These are phyloP conservation scores for Rhinoderma darwinii DNA, from an alignment of 2,113 vertebrate species.

Conservation along the genomic window DNA sequence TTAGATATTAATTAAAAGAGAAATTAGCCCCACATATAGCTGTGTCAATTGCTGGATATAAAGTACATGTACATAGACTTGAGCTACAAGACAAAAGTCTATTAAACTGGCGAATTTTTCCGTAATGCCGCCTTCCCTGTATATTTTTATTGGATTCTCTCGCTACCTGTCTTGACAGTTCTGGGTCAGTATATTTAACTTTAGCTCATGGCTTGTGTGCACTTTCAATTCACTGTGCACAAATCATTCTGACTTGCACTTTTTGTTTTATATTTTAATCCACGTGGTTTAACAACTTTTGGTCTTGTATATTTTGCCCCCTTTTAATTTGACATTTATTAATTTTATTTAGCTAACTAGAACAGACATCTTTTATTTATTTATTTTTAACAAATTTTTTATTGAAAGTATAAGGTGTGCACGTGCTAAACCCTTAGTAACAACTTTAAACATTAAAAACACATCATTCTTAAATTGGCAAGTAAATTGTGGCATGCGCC, in stretches of 20 bases:
- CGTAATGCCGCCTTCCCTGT: background rate
- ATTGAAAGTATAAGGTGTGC: no score
- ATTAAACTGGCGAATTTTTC: background rate
- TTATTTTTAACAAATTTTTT: no score
- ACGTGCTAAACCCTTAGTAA: no score
- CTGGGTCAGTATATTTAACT: conserved; percentile 18
- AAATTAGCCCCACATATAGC: background rate
- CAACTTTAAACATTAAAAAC: no score
- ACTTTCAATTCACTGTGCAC: background rate
- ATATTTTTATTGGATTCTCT: conserved; percentile 10
- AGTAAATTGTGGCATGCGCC: no score
- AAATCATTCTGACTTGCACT: conserved; percentile 14
- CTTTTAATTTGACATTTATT: background rate
- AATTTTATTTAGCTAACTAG: background rate
- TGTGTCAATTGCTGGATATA: background rate
- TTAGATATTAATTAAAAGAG: background rate
- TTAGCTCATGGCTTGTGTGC: background rate
- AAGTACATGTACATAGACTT: background rate
- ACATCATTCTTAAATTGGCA: no score
- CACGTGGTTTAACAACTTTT: background rate
- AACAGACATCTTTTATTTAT: background rate
- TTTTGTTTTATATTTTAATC: background rate
- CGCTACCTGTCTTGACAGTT: conserved; percentile 22
- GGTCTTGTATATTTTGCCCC: background rate
- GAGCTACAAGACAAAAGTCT: no score